phyloP scores from a whole-genome alignment of 2,113 vertebrate species.

The Aegypius monachus region DNA sequence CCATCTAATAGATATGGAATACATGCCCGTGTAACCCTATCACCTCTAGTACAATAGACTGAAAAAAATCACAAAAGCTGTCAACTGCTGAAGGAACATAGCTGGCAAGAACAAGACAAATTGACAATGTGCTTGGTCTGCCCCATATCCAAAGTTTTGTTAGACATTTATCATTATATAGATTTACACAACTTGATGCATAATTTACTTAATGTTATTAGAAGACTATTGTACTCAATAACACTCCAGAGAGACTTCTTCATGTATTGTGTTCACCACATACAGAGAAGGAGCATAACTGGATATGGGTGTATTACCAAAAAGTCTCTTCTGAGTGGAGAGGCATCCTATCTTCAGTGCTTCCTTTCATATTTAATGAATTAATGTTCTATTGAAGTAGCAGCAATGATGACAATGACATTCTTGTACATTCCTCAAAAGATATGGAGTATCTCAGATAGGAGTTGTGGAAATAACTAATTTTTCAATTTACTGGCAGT shows the following conservation, averaged over 20 bases:
- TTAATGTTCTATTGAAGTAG: background rate
- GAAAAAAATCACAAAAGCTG: slow-evolving; percentile 1
- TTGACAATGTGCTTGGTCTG: background rate
- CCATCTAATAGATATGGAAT: background rate
- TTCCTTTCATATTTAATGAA: background rate
- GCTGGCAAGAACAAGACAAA: background rate
- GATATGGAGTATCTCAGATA: background rate
- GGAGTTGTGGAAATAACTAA: background rate
- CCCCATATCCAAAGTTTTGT: background rate
- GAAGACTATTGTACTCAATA: background rate
- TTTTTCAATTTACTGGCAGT: slow-evolving; percentile 18
- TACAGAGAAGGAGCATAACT: background rate
- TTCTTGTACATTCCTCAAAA: background rate
- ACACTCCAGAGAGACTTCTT: background rate
- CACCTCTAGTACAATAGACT: background rate
- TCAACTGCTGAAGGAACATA: background rate
- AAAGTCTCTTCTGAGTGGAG: background rate
- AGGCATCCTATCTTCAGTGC: background rate
- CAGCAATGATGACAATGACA: background rate
- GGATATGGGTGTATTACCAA: background rate
- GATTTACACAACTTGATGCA: background rate
- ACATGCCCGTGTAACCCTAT: background rate
- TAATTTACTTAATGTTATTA: background rate
- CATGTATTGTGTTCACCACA: background rate
- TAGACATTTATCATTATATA: background rate